These are phyloP conservation scores for Rhynchophorus ferrugineus DNA, from an alignment of 1,140 invertebrate genomes.

Conservation along the genomic window DNA sequence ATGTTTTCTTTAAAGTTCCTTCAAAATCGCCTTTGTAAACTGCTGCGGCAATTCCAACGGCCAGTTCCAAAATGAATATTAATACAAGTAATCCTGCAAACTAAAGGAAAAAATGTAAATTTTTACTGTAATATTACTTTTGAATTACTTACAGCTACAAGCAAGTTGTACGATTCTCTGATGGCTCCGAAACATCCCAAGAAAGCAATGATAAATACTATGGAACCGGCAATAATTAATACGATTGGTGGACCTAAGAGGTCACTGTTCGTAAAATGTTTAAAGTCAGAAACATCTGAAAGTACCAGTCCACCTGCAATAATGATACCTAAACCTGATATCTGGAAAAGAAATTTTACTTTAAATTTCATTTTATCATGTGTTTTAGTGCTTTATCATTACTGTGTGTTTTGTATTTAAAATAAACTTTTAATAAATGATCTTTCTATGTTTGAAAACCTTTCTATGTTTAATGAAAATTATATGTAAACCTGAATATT, in stretches of 20 bases:
- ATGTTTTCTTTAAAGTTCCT: constrained; percentile 42
- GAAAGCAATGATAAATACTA: constrained; percentile 66
- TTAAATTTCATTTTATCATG: background rate
- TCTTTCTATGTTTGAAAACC: too few relatives aligned
- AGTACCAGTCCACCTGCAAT: constrained; percentile 50
- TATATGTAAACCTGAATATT: too few relatives aligned
- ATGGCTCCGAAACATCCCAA: constrained; percentile 69
- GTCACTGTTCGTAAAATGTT: constrained; percentile 50
- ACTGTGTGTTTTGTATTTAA: too few relatives aligned
- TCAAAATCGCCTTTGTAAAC: constrained; percentile 56
- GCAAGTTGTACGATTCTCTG: constrained; percentile 56
- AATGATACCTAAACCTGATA: constrained; percentile 54
- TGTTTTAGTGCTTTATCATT: too few relatives aligned
- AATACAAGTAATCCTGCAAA: constrained; percentile 61
- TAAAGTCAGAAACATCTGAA: constrained; percentile 47
- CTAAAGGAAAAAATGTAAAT: constrained; percentile 41
- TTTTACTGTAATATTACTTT: constrained; percentile 4
- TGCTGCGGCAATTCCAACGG: constrained; percentile 64
- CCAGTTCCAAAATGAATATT: constrained; percentile 67
- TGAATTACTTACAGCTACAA: constrained; percentile 54
- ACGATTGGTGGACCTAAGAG: constrained; percentile 53
- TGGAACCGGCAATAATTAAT: constrained; percentile 57
- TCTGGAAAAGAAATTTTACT: constrained; percentile 40
- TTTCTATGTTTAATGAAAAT: too few relatives aligned
- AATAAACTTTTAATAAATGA: too few relatives aligned